Evolutionary conservation across 92 coral and sea anemone species (phyloP), one percentile per base, ranked within the genome.

Genomic region (Epizoanthus illoricatus): DNA sequence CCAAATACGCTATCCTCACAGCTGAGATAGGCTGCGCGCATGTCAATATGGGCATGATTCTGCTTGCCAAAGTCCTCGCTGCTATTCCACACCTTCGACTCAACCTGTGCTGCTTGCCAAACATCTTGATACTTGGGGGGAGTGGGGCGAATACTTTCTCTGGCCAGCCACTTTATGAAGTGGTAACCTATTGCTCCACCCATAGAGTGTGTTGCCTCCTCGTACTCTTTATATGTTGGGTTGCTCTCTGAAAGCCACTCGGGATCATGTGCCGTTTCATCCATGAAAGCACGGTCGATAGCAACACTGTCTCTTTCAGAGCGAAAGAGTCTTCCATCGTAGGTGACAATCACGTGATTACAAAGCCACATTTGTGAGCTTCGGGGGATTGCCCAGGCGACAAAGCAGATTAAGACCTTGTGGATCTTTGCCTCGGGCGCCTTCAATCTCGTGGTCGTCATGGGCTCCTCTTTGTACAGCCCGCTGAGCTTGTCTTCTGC

Each of bases 1-100:
- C 33, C 54, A 4, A 69, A 69, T 9, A 69, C 54, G 12, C 85
- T 76, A 43, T 78, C 88, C 79, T 85, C 80, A 33, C 84, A 85
- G 36, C 74, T 28, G 10, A 69, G 74, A 33, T 79, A 80, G 39
- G 89, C 89, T 4, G 81, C 89, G 0, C 89, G 89, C 89, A 70
- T 86, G 18, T 86, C 86, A 69, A 39, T 69, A 69, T 69, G 74
- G 33, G 23, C 54, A 39, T 69, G 56, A 1, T 0, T 36, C 5
- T 69, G 21, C 24, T 39, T 69, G 21, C 74, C 55, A 49, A 49
- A 49, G 55, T 43, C 49, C 8, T 43, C 49, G 0, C 49, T 5
- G 49, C 72, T 69, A 13, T 43, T 70, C 74, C 74, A 70, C 36
- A 70, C 74, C 5, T 42, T 70, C 0, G 73, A 36, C 33, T 79